A percentile compares a stretch with the other conserved stretches of the same genome.
Evolutionary conservation across 2,888 invertebrate species (phyloP).

Genomic region (Schrankia costaestrigalis): DNA sequence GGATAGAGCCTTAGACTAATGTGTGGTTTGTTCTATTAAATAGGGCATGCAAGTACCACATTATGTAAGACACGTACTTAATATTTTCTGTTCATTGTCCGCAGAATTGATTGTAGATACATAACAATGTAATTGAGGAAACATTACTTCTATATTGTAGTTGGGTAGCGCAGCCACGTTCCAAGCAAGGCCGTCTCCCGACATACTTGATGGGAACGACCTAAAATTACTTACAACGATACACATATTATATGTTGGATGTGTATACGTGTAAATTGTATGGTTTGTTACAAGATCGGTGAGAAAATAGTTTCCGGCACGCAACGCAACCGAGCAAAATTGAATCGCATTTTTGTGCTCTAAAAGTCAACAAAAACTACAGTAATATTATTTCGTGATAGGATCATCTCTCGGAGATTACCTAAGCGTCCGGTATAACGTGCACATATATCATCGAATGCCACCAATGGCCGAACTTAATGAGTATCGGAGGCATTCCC

Average conservation of each 20-base stretch:
- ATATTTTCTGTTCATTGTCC: conserved; percentile 41
- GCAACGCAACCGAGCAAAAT: conserved; percentile 32
- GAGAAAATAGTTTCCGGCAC: conserved; percentile 43
- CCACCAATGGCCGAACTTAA: conserved; percentile 68
- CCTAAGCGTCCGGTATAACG: conserved; percentile 66
- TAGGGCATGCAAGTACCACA: conserved; percentile 26
- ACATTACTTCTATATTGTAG: conserved; percentile 18
- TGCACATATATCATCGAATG: conserved; percentile 64
- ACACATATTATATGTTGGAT: conserved; percentile 43
- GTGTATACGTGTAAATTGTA: conserved; percentile 34
- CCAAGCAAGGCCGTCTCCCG: conserved; percentile 51
- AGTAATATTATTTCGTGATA: conserved; percentile 33
- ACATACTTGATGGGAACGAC: conserved; percentile 60
- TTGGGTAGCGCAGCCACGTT: conserved; percentile 20
- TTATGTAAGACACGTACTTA: conserved; percentile 44
- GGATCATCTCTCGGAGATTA: conserved; percentile 55
- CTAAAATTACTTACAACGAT: conserved; percentile 59
- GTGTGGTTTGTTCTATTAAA: conserved; percentile 42
- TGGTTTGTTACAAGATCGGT: conserved; percentile 36
- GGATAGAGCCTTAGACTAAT: conserved; percentile 45
- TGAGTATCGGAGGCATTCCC: conserved; percentile 71
- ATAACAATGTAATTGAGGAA: conserved; percentile 50
- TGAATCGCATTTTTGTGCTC: conserved; percentile 34
- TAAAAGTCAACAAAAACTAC: conserved; percentile 31
- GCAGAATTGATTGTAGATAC: conserved; percentile 37